Percentiles rank a stretch among this genome's conserved stretches.
Evolutionary conservation across 2,113 vertebrate genomes (phyloP).

Genomic region (Galeopterus variegatus): DNA sequence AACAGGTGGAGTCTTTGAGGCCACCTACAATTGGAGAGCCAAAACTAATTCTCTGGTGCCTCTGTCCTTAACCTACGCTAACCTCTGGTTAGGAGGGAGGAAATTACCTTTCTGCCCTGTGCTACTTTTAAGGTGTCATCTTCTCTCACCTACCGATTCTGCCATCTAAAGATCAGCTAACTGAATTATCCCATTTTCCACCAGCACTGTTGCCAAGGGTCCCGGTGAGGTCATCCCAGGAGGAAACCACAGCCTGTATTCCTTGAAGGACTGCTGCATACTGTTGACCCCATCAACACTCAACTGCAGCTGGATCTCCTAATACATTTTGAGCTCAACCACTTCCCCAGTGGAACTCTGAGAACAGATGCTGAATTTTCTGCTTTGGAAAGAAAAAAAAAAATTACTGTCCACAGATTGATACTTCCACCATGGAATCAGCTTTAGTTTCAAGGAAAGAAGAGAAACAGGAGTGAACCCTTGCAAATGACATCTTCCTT

Average conservation of each 20-base stretch:
- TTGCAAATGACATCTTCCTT: background rate
- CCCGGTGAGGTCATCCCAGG: conserved; percentile 64
- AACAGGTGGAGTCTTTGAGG: background rate
- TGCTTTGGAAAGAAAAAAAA: background rate
- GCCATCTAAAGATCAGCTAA: conserved; percentile 23
- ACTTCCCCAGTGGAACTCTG: conserved; percentile 6
- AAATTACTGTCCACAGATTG: background rate
- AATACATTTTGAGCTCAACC: background rate
- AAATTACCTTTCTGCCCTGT: background rate
- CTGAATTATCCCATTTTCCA: background rate
- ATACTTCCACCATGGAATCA: conserved; percentile 6
- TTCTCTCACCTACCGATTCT: background rate
- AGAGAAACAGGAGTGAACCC: background rate
- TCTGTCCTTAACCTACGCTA: background rate
- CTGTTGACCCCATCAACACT: conserved; percentile 80
- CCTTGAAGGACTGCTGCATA: conserved; percentile 86
- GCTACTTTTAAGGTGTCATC: background rate
- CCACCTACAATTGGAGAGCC: conserved; percentile 6
- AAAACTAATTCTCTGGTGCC: background rate
- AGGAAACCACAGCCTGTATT: conserved; percentile 82
- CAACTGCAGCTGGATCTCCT: conserved; percentile 83
- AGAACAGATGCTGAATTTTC: background rate
- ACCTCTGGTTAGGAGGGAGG: background rate
- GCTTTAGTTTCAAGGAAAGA: conserved; percentile 30
- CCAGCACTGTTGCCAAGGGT: conserved; percentile 77